Conservation (phyloP, 2,797 vertebrate genomes). For the Tachyglossus aculeatus region DNA sequence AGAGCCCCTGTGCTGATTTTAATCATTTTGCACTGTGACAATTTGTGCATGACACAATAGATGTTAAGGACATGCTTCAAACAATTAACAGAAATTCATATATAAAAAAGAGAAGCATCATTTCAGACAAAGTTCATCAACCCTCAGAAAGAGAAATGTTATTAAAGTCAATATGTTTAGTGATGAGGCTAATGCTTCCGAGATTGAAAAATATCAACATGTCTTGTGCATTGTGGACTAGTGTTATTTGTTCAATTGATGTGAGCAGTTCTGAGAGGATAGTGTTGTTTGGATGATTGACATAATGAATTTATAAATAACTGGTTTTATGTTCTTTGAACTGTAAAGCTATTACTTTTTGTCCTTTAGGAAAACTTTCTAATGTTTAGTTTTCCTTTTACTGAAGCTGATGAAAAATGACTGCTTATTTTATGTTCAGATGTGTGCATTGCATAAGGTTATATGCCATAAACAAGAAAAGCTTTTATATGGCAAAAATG, state of each 20-base stretch:
- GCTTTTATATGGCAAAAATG: not conserved
- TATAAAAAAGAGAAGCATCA: constrained; percentile 3
- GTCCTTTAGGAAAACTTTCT: not conserved
- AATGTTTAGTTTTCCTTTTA: not conserved
- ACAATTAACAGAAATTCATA: constrained; percentile 21
- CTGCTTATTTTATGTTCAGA: not conserved
- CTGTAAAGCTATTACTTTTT: not conserved
- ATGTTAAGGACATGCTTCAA: constrained; percentile 47
- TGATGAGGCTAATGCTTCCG: constrained; percentile 9
- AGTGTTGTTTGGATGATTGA: not conserved
- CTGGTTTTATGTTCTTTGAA: not conserved
- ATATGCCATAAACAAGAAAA: not conserved
- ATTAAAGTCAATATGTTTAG: constrained; percentile 14
- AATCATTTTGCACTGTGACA: constrained; percentile 45
- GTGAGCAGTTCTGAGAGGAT: constrained; percentile 17
- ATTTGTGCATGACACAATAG: constrained; percentile 34
- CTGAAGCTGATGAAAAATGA: not conserved
- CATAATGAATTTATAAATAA: constrained; percentile 9
- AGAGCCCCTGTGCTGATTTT: constrained; percentile 62
- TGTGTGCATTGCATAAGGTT: not conserved
- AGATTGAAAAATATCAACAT: not conserved
- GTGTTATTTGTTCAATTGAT: not conserved
- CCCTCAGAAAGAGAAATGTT: constrained; percentile 1
- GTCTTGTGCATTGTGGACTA: not conserved
- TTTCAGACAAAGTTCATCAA: constrained; percentile 32